Evolutionary conservation across 2,888 invertebrate species (phyloP).

Genomic region (Ariolimax columbianus): DNA sequence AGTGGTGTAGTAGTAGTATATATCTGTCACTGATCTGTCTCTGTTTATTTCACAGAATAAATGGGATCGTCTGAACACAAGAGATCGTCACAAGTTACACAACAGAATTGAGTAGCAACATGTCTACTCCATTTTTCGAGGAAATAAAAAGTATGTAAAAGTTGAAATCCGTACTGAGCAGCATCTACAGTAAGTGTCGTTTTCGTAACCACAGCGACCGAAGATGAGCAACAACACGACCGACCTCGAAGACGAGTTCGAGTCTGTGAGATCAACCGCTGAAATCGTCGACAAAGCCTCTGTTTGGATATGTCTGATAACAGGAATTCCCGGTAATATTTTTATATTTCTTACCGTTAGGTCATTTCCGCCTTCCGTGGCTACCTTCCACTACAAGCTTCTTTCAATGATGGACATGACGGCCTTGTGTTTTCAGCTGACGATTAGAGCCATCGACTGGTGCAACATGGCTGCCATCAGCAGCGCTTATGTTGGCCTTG

Average conservation of each 20-base stretch:
- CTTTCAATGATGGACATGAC: slow-evolving; percentile 21
- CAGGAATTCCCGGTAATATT: slow-evolving; percentile 32
- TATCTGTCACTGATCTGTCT: no score
- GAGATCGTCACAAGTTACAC: no score
- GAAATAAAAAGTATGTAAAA: no score
- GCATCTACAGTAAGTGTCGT: no score
- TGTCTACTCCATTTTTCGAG: no score
- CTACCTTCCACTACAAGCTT: slow-evolving; percentile 35
- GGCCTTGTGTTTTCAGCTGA: slow-evolving; percentile 26
- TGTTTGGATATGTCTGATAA: slow-evolving; percentile 8
- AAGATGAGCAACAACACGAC: slow-evolving; percentile 24
- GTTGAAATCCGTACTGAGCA: no score
- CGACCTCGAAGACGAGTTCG: background rate
- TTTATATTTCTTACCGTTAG: slow-evolving; percentile 33
- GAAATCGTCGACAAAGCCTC: slow-evolving; percentile 11
- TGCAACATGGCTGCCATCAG: background rate
- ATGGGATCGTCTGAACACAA: no score
- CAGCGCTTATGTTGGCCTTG: background rate
- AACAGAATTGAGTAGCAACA: no score
- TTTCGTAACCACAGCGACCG: background rate
- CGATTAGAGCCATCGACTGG: slow-evolving; percentile 23
- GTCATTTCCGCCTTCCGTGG: slow-evolving; percentile 21
- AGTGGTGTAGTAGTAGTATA: no score
- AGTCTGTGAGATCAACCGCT: background rate
- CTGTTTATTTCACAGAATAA: no score